These are phyloP conservation scores for Ecliptopera silaceata DNA, from an alignment of 2,888 invertebrate species.

Conservation along the genomic window DNA sequence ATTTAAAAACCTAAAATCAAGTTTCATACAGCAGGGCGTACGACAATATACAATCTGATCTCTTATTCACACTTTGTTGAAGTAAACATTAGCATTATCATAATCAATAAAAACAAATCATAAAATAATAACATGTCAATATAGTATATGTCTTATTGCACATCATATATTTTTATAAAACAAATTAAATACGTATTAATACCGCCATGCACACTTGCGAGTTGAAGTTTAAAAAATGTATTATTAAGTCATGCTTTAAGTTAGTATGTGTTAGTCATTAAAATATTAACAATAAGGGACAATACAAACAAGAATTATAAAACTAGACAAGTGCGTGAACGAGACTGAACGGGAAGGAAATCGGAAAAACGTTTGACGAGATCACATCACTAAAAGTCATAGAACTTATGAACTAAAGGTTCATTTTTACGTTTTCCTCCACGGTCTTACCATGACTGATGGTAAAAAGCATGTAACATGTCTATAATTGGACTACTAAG, in stretches of 20 bases:
- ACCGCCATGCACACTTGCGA: constrained; percentile 79
- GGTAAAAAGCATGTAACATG: constrained; percentile 42
- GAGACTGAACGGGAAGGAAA: constrained; percentile 62
- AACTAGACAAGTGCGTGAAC: constrained; percentile 52
- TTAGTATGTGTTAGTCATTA: constrained; percentile 80
- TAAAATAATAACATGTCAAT: constrained; percentile 68
- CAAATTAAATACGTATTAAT: constrained; percentile 43
- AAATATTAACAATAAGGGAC: constrained; percentile 64
- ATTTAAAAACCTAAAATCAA: constrained; percentile 70
- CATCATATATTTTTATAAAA: constrained; percentile 45
- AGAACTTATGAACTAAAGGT: constrained; percentile 57
- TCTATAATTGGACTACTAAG: constrained; percentile 42
- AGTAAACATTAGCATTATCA: constrained; percentile 34
- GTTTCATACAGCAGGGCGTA: constrained; percentile 72
- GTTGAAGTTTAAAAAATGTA: constrained; percentile 64
- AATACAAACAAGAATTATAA: constrained; percentile 43
- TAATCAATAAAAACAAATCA: constrained; percentile 48
- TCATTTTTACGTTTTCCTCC: constrained; percentile 69
- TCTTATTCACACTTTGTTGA: constrained; percentile 47
- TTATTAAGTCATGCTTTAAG: constrained; percentile 74
- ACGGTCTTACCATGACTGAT: constrained; percentile 54
- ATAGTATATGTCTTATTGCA: constrained; percentile 56
- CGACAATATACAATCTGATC: constrained; percentile 58
- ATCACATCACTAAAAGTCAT: constrained; percentile 56
- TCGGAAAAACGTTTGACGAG: constrained; percentile 64